Conservation (phyloP, 2,797 vertebrate species). For the Anabas testudineus region DNA sequence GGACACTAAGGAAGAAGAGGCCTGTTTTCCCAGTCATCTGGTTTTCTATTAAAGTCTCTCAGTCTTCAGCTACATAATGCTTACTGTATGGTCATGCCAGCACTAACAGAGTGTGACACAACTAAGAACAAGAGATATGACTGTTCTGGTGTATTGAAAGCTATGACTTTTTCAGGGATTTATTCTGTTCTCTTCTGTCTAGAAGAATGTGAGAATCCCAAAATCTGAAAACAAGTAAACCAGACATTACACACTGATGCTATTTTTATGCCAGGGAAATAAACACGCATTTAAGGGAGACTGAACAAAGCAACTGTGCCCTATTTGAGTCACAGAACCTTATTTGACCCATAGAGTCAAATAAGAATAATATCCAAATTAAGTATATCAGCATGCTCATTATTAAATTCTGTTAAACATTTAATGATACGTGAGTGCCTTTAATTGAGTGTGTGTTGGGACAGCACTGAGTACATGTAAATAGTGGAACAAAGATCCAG, state of each 20-base stretch:
- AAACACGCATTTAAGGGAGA: neutral
- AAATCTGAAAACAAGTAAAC: constrained; percentile 21
- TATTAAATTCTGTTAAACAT: too few species aligned
- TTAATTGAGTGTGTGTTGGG: too few species aligned
- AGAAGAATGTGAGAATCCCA: constrained; percentile 12
- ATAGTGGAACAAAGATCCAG: too few species aligned
- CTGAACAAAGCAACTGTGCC: neutral
- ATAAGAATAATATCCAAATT: neutral
- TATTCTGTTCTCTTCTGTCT: neutral
- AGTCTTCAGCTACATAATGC: neutral
- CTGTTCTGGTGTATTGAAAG: neutral
- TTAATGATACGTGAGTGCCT: neutral
- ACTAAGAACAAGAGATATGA: neutral
- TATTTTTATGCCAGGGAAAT: constrained; percentile 13
- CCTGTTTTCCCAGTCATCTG: neutral
- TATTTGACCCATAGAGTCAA: neutral
- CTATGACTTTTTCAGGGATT: neutral
- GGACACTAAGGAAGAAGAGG: constrained; percentile 1
- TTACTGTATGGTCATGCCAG: neutral
- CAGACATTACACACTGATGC: constrained; percentile 6
- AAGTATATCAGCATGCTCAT: too few species aligned
- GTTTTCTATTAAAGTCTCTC: neutral
- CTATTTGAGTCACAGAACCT: too few species aligned
- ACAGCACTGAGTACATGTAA: too few species aligned
- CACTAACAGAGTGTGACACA: neutral